Conservation (phyloP, 2,888 invertebrate species). For the Scaptomyza flava region DNA sequence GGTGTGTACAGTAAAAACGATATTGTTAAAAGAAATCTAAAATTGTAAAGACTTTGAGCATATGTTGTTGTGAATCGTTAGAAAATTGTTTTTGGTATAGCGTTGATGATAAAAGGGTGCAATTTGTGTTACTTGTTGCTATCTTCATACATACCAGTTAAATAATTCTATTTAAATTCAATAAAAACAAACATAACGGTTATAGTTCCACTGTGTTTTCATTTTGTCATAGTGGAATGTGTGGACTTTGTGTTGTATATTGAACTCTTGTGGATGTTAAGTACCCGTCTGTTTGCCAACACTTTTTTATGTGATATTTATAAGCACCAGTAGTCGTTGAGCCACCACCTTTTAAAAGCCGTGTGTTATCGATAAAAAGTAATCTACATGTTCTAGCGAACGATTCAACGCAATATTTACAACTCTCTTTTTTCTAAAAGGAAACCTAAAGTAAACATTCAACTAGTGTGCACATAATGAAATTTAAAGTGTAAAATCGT, state of each 20-base stretch:
- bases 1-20: conserved; percentile 45
- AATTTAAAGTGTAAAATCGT: background rate
- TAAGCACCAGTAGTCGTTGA: conserved; percentile 14
- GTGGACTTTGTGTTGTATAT: background rate
- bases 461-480: conserved; percentile 17
- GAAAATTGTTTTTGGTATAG: conserved; percentile 72
- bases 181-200: conserved; percentile 43
- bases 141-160: conserved; percentile 73
- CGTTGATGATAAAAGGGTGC: conserved; percentile 50
- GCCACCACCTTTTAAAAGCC: conserved; percentile 18
- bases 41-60: conserved; percentile 56
- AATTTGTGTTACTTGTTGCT: conserved; percentile 76
- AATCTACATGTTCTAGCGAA: conserved; percentile 30
- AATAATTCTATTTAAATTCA: conserved; percentile 73
- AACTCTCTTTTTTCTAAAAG: conserved; percentile 25
- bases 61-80: conserved; percentile 74
- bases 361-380: conserved; percentile 32
- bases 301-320: conserved; percentile 6
- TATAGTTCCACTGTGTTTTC: background rate
- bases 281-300: background rate
- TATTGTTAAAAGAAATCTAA: conserved; percentile 48
- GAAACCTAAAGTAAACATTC: conserved; percentile 30
- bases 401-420: conserved; percentile 47
- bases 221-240: background rate
- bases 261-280: background rate